Evolutionary conservation across 2,888 invertebrate genomes (phyloP).

Genomic region (Limnephilus marmoratus): DNA sequence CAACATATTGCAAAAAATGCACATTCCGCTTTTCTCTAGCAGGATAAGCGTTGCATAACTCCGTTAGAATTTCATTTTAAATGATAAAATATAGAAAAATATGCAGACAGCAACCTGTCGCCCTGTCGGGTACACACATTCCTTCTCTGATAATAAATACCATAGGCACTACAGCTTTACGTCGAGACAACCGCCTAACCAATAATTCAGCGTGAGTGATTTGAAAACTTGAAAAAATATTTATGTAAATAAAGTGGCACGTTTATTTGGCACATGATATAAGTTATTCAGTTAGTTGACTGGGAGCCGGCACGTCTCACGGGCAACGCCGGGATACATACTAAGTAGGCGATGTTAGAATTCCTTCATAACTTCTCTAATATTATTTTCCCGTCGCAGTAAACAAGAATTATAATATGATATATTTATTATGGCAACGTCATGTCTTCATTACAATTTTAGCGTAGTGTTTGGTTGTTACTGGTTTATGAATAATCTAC

Average conservation of each 20-base stretch:
- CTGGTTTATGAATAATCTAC: not conserved
- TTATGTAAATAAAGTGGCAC: not conserved
- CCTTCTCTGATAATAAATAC: not conserved
- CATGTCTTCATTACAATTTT: constrained; percentile 16
- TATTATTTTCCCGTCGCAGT: not conserved
- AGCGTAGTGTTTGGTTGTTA: not conserved
- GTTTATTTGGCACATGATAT: constrained; percentile 8
- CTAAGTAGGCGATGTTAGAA: not conserved
- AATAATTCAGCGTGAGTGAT: not conserved
- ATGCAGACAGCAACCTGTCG: not conserved
- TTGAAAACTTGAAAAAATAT: not conserved
- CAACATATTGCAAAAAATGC: not conserved
- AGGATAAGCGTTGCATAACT: not conserved
- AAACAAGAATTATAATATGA: constrained; percentile 5
- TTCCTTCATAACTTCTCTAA: constrained; percentile 6
- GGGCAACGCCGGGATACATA: not conserved
- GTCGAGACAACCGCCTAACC: not conserved
- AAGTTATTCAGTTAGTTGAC: not conserved
- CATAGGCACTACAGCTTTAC: not conserved
- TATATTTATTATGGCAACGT: not conserved
- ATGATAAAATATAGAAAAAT: not conserved
- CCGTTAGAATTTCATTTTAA: too few relatives aligned
- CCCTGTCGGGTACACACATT: not conserved
- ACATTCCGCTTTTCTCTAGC: not conserved
- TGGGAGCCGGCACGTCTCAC: not conserved